Conservation (phyloP, 2,888 invertebrate species). For the Melikaiella ostensackeni region DNA sequence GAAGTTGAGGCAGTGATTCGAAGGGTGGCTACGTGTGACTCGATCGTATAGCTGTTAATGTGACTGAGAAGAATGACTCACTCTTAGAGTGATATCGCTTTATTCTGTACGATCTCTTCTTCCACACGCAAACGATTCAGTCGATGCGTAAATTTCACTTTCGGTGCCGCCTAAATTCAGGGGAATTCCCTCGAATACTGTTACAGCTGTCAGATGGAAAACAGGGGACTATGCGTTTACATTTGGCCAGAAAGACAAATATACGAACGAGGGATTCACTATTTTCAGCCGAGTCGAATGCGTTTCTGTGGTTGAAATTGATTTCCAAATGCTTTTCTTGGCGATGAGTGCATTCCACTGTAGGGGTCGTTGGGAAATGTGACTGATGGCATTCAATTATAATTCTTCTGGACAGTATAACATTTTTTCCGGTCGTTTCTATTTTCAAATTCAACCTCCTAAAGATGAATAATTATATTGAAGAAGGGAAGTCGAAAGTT, state of each 20-base stretch:
- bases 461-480: not conserved
- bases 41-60: slow-evolving; percentile 43
- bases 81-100: slow-evolving; percentile 48
- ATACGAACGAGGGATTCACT: slow-evolving; percentile 37
- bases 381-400: slow-evolving; percentile 5
- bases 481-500: not conserved
- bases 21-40: slow-evolving; percentile 34
- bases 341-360: slow-evolving; percentile 10
- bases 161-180: slow-evolving; percentile 39
- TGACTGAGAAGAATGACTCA: slow-evolving; percentile 52
- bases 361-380: slow-evolving; percentile 1
- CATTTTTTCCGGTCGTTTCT: not conserved
- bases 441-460: not conserved
- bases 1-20: slow-evolving; percentile 47
- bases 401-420: not conserved
- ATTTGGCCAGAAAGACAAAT: slow-evolving; percentile 33
- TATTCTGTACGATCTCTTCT: not conserved
- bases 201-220: slow-evolving; percentile 42
- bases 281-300: slow-evolving; percentile 16
- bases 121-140: slow-evolving; percentile 13
- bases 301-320: slow-evolving; percentile 6
- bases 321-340: slow-evolving; percentile 37
- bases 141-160: slow-evolving; percentile 8
- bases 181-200: slow-evolving; percentile 48
- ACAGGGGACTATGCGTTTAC: slow-evolving; percentile 15